Percentiles rank a stretch among this genome's conserved stretches.
These are phyloP conservation scores for Temnothorax unifasciatus DNA, from an alignment of 2,888 invertebrate species.

Conservation along the genomic window DNA sequence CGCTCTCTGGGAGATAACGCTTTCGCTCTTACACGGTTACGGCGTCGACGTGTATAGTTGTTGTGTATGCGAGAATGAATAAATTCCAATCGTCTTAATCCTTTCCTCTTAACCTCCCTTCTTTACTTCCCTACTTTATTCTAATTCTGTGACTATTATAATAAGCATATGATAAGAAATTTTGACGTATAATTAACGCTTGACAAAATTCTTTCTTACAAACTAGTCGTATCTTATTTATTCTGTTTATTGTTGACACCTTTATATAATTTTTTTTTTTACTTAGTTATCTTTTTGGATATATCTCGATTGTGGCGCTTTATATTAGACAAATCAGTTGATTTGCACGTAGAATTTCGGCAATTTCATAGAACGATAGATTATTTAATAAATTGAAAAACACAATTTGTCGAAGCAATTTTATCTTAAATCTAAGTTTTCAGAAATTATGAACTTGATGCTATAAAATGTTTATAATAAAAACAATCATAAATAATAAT, in stretches of 20 bases:
- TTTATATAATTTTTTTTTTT: neutral
- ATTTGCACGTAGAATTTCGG: neutral
- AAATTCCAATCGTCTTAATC: constrained; percentile 22
- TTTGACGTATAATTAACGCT: neutral
- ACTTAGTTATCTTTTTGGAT: neutral
- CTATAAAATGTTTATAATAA: neutral
- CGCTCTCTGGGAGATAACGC: constrained; percentile 27
- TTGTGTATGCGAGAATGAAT: neutral
- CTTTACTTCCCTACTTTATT: neutral
- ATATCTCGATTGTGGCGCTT: neutral
- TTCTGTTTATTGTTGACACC: neutral
- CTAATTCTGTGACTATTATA: neutral
- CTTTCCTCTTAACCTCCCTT: neutral
- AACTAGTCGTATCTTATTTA: neutral
- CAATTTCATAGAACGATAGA: neutral
- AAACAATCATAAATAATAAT: neutral
- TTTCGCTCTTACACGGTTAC: neutral
- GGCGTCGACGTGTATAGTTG: neutral
- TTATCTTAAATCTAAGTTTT: neutral
- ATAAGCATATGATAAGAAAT: constrained; percentile 15
- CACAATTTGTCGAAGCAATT: neutral
- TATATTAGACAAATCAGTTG: neutral
- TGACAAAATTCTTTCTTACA: neutral
- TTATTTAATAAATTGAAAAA: constrained; percentile 3
- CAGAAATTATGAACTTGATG: neutral